Evolutionary conservation across 2,888 invertebrate species (phyloP), one percentile per base, ranked within the genome.

Genomic region (Xestoiulus laeticollis): DNA sequence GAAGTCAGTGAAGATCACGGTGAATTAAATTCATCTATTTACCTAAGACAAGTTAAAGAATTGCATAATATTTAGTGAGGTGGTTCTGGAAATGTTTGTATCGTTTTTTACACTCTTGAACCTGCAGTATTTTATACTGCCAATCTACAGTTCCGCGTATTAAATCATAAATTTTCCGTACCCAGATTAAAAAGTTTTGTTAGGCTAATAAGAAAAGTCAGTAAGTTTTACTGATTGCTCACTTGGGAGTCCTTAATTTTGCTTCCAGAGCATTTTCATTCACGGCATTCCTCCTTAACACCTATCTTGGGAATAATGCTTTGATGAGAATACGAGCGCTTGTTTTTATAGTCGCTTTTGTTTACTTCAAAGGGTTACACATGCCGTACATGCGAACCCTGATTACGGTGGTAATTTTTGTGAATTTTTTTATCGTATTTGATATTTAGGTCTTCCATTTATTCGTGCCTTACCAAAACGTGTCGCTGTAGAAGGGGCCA

Each of bases 391-490:
- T 26, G 78, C 78, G 26, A 68, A n/a, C 19, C 68, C 68, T 26
- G 68, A 68, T 68, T 68, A 26, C 68, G 26, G 10, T 26, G 14
- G 68, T 68, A 68, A 68, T 68, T 85, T 85, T 30, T 22, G 1
- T 82, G 30, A 43, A 38, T 87, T 44, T 68, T 22, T 88, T 86
- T 89, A 90, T 59, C 22, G 1, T 1, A 32, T 78, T 78, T 78
- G 1, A 30, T 78, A 78, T 91, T 5, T 91, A 96, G 96, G 96
- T 90, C 94, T 95, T 90, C 96, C 96, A 4, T 96, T 95, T 91
- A 96, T 96, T 90, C 94, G 96, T 85, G 93, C 95, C 89, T 95
- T 96, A 92, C 95, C 95, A 44, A 96, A 96, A 93, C 95, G 96
- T 90, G 96, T 96, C 38, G 96, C 96, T 6, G 96, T 96, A 16